Conservation (phyloP, 2,113 vertebrate species). For the Oncorhynchus masou region DNA sequence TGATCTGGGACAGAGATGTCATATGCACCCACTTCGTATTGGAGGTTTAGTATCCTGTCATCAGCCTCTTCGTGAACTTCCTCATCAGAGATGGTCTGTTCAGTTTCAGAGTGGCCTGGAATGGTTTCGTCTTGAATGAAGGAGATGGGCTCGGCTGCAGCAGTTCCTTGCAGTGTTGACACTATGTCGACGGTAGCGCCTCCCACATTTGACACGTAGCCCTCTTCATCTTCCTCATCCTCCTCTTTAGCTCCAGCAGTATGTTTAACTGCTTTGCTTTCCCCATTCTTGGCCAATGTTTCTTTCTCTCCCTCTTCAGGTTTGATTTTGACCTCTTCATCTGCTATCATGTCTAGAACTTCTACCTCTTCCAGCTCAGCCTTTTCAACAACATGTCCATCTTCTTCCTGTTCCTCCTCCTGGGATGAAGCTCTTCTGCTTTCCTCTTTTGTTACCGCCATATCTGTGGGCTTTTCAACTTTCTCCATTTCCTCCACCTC, state of each 20-base stretch:
- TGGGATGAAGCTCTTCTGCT: slow-evolving; percentile 64
- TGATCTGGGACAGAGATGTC: slow-evolving; percentile 88
- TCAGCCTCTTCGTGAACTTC: slow-evolving; percentile 96
- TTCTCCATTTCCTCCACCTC: slow-evolving; percentile 78
- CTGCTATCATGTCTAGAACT: slow-evolving; percentile 76
- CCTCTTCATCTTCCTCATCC: slow-evolving; percentile 64
- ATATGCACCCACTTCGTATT: slow-evolving; percentile 82
- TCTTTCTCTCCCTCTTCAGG: slow-evolving; percentile 60
- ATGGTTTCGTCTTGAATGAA: slow-evolving; percentile 91
- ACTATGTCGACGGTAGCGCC: slow-evolving; percentile 73
- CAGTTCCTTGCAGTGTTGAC: slow-evolving; percentile 63
- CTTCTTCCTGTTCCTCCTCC: slow-evolving; percentile 69
- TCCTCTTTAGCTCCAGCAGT: slow-evolving; percentile 58
- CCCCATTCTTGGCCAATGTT: slow-evolving; percentile 30
- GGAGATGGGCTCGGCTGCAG: slow-evolving; percentile 80
- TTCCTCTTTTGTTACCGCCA: slow-evolving; percentile 45
- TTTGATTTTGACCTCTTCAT: slow-evolving; percentile 67
- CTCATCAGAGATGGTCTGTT: slow-evolving; percentile 92
- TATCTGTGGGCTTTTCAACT: slow-evolving; percentile 51
- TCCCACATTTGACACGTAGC: slow-evolving; percentile 72
- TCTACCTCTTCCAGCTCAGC: slow-evolving; percentile 90
- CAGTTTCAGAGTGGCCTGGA: slow-evolving; percentile 87
- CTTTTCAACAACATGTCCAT: slow-evolving; percentile 82
- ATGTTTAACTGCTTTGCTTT: slow-evolving; percentile 43
- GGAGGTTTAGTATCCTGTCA: slow-evolving; percentile 87